A percentile compares a stretch with the other conserved stretches of the same genome.
phyloP scores from a whole-genome alignment of 2,113 vertebrate genomes.

The Grus americana region DNA sequence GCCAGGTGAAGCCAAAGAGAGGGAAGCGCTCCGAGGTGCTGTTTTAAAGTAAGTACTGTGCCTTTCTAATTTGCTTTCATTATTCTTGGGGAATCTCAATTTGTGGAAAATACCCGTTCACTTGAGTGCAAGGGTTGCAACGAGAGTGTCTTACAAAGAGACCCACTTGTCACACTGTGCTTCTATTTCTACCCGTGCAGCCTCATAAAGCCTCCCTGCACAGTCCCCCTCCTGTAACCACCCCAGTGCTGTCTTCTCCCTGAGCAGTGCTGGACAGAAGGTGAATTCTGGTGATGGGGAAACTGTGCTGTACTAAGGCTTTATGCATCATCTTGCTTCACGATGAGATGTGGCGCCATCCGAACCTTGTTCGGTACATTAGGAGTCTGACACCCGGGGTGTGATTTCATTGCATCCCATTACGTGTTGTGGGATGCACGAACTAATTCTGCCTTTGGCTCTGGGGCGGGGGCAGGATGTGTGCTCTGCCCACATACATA shows the following conservation, averaged over 20 bases:
- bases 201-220: neutral
- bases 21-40: constrained; percentile 94
- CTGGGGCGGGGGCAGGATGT: neutral
- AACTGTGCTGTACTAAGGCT: neutral
- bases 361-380: neutral
- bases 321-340: neutral
- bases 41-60: constrained; percentile 89
- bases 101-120: neutral
- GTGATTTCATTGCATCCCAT: neutral
- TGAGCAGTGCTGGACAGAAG: neutral
- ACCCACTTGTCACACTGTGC: too few relatives aligned
- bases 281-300: neutral
- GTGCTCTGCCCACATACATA: neutral
- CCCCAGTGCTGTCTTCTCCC: neutral
- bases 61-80: neutral
- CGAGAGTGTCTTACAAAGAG: too few relatives aligned
- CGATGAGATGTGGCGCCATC: neutral
- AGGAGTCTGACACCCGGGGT: neutral
- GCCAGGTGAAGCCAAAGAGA: constrained; percentile 96
- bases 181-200: neutral
- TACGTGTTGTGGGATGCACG: neutral
- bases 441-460: neutral
- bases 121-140: neutral
- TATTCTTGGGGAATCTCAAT: neutral
- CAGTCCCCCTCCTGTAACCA: neutral